These are phyloP conservation scores for Macrostomum cliftonense DNA, from an alignment of 2,888 invertebrate genomes.

Conservation along the genomic window DNA sequence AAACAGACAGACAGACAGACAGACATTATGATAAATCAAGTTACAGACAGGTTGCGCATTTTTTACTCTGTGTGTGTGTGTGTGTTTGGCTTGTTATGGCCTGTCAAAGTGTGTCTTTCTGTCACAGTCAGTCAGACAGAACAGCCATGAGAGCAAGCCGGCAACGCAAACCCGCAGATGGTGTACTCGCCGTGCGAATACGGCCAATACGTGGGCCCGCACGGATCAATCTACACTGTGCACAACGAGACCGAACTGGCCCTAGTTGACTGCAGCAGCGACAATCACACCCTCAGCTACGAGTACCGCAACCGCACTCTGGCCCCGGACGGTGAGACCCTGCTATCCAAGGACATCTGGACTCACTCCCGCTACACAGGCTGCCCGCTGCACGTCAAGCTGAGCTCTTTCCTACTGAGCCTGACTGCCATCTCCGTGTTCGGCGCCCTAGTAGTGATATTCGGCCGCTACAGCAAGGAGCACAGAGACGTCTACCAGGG, in stretches of 20 bases:
- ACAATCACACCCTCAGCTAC: conserved; percentile 16
- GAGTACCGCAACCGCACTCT: conserved; percentile 30
- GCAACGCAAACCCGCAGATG: too few species aligned
- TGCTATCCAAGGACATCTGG: conserved; percentile 33
- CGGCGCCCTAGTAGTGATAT: conserved; percentile 22
- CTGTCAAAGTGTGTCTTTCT: too few species aligned
- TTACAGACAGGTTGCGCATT: too few species aligned
- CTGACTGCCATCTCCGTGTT: conserved; percentile 23
- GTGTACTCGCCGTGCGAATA: conserved; percentile 40
- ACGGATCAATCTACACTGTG: conserved; percentile 32
- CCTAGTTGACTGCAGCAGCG: too few species aligned
- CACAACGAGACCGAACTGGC: conserved; percentile 31
- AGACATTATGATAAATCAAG: too few species aligned
- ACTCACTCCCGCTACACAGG: conserved; percentile 41
- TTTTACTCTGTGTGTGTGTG: too few species aligned
- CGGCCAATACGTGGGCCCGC: conserved; percentile 40
- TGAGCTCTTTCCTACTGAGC: conserved; percentile 39
- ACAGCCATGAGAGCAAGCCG: too few species aligned
- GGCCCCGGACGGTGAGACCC: conserved; percentile 30
- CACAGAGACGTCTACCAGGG: too few species aligned
- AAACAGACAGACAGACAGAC: too few species aligned
- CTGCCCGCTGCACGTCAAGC: conserved; percentile 35
- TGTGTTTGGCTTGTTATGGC: too few species aligned
- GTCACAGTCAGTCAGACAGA: too few species aligned
- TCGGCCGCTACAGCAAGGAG: conserved; percentile 17